Conservation (phyloP, 2,888 invertebrate genomes). For the Nowickia ferox region DNA sequence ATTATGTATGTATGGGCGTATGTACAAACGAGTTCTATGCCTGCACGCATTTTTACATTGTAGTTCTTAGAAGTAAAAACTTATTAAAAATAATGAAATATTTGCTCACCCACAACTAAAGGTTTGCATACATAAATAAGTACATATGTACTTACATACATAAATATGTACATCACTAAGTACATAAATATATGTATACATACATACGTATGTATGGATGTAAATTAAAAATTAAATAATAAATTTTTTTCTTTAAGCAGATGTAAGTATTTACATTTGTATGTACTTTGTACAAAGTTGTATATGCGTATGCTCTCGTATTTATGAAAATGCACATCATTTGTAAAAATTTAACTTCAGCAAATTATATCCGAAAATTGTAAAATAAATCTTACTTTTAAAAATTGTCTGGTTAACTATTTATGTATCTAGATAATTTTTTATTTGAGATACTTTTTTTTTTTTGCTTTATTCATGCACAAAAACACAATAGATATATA, state of each 20-base stretch:
- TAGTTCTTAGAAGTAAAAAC: too few relatives aligned
- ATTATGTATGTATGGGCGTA: too few relatives aligned
- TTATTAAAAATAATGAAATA: too few relatives aligned
- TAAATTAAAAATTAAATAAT: too few relatives aligned
- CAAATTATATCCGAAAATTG: not conserved
- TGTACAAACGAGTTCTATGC: too few relatives aligned
- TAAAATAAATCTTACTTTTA: conserved; percentile 17
- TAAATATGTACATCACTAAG: not conserved
- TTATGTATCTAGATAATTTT: not conserved
- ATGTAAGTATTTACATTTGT: not conserved
- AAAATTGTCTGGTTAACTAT: not conserved
- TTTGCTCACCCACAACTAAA: not conserved
- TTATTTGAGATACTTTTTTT: conserved; percentile 7
- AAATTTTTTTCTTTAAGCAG: not conserved
- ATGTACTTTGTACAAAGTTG: too few relatives aligned
- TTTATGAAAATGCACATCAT: too few relatives aligned
- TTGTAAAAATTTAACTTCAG: too few relatives aligned
- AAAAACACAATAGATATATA: not conserved
- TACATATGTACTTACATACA: not conserved
- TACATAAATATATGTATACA: too few relatives aligned
- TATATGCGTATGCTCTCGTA: too few relatives aligned
- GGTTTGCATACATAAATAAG: not conserved
- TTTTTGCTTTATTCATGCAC: not conserved
- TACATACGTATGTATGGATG: too few relatives aligned
- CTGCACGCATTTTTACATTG: too few relatives aligned